Base-by-base conservation (phyloP, 1,140 invertebrate species). In the Monomorium pharaonis region DNA sequence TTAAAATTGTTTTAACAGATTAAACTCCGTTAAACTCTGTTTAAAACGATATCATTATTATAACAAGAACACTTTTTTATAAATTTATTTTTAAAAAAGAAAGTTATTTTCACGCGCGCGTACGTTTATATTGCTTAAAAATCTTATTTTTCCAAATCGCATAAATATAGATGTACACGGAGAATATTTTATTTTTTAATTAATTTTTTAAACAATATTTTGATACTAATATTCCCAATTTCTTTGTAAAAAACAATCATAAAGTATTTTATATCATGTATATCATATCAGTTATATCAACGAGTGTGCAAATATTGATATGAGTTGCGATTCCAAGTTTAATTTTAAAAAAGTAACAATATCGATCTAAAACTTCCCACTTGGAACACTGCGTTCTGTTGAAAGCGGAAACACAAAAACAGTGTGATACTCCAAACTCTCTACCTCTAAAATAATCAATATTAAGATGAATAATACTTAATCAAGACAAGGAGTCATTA, bases 131-230 rank as follows among this genome's bases (percentile, higher is more conserved):
- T 81, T 70, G 63, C 16, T n/a, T 12, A 56, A n/a, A 56, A 67
- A 37, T 47, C 63, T 80, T 80, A 80, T 56, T 54, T 56, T 54
- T 70, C 67, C 54, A 70, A 70, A 69, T 33, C 44, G 16, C 2
- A 9, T 62, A 81, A 44, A 27, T 81, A 69, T 0, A 27, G 16
- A n/a, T 37, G 18, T 33, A 18, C 47, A n/a, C 5, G 18, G 27
- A 3, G 12, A 44, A 24, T 62, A 63, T 27, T 47, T 30, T 30
- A 56, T 44, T 56, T 54, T 69, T 80, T 69, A 42, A 56, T 3
- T 30, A 60, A 16, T 33, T 42, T 51, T 44, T 42, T 37, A 7
- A 37, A 37, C n/a, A n/a, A 37, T 37, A 37, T 27, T 54, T 69
- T n/a, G n/a, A 54, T 24, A 56, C 37, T n/a, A n/a, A 54, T 24